These are phyloP conservation scores for Micrastur ruficollis DNA, from an alignment of 2,797 vertebrate genomes.

Conservation along the genomic window DNA sequence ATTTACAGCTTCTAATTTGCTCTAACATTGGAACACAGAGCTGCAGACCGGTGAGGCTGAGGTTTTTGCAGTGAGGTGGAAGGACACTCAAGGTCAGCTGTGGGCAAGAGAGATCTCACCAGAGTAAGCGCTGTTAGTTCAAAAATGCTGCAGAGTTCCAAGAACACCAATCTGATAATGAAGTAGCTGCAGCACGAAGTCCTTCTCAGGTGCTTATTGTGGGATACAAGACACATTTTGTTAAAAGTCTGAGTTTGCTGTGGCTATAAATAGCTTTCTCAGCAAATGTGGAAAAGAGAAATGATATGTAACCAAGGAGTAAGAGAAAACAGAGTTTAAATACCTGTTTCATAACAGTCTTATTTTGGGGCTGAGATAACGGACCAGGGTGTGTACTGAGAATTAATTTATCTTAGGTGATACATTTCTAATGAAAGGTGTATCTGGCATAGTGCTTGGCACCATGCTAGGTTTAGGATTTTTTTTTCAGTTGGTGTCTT, in stretches of 20 bases:
- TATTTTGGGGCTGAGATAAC: neutral
- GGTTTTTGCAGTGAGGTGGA: neutral
- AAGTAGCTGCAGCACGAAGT: neutral
- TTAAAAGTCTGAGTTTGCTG: neutral
- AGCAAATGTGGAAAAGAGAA: neutral
- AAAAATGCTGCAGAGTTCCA: neutral
- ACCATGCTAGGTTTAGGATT: neutral
- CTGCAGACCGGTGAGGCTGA: neutral
- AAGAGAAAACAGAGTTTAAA: slow-evolving; percentile 28
- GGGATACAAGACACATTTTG: neutral
- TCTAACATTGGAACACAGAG: neutral
- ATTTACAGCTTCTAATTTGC: neutral
- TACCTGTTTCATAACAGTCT: neutral
- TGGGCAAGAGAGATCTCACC: neutral
- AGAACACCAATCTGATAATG: neutral
- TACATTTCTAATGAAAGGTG: neutral
- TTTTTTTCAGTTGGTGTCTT: neutral
- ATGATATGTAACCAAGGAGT: slow-evolving; percentile 7
- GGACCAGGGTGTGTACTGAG: neutral
- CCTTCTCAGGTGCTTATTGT: neutral
- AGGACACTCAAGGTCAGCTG: neutral
- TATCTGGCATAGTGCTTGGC: neutral
- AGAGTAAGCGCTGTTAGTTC: neutral
- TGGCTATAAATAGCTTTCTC: neutral
- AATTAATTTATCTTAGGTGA: neutral